These are phyloP conservation scores for Pristionchus maxplancki DNA, from an alignment of 2,888 invertebrate genomes.

Conservation along the genomic window DNA sequence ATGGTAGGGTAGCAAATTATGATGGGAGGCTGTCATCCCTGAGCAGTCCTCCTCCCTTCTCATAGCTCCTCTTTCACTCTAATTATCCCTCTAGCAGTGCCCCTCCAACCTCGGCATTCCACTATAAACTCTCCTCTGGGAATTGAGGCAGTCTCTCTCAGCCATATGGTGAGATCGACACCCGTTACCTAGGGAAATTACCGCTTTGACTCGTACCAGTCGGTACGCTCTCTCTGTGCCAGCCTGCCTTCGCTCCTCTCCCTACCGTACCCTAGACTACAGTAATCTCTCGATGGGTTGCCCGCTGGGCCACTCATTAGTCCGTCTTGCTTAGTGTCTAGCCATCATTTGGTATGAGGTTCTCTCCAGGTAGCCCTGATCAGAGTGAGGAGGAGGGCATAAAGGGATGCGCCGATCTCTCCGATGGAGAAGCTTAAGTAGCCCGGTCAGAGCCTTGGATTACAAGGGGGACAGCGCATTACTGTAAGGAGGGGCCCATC, in stretches of 20 bases:
- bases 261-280: conserved; percentile 28
- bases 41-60: not conserved
- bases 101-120: not conserved
- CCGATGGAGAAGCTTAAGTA: conserved; percentile 40
- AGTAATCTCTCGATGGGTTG: not conserved
- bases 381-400: not conserved
- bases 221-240: not conserved
- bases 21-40: not conserved
- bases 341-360: not conserved
- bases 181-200: not conserved
- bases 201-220: conserved; percentile 32
- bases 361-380: not conserved
- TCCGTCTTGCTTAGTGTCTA: not conserved
- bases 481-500: not conserved
- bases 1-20: conserved; percentile 1
- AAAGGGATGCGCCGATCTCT: conserved; percentile 32
- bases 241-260: not conserved
- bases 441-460: conserved; percentile 18
- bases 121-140: not conserved
- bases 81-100: conserved; percentile 15
- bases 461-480: conserved; percentile 24
- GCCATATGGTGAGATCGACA: not conserved
- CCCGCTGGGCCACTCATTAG: not conserved
- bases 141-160: not conserved
- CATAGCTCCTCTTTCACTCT: conserved; percentile 3